phyloP scores from a whole-genome alignment of 2,797 vertebrate species.

The Delichon dasypus region DNA sequence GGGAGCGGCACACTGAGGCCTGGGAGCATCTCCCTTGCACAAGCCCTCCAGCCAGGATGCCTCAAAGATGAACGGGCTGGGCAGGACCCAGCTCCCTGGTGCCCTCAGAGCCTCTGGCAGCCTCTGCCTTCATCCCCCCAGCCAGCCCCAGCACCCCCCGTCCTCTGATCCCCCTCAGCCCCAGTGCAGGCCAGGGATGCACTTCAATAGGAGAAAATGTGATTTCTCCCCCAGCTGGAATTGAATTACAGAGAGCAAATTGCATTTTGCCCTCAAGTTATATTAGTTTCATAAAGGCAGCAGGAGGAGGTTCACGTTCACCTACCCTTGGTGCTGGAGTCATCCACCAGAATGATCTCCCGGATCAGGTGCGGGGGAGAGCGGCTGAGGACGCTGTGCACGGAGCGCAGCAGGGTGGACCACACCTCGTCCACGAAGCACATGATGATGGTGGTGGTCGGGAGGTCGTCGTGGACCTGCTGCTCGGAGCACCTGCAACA shows the following conservation, averaged over 20 bases:
- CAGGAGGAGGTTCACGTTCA: neutral
- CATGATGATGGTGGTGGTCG: slow-evolving; percentile 91
- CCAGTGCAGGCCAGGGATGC: rapidly evolving
- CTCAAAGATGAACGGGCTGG: rapidly evolving
- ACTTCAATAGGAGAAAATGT: neutral
- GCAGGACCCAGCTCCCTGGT: neutral
- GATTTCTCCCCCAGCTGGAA: neutral
- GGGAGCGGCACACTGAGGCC: neutral
- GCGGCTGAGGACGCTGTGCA: slow-evolving; percentile 93
- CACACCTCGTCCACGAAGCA: slow-evolving; percentile 98
- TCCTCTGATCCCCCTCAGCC: neutral
- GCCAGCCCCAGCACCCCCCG: neutral
- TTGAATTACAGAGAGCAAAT: neutral
- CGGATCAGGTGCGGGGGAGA: slow-evolving; percentile 88
- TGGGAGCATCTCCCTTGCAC: rapidly evolving
- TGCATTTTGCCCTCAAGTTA: neutral
- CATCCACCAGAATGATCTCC: slow-evolving; percentile 94
- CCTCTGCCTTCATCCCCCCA: neutral
- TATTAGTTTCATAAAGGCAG: neutral
- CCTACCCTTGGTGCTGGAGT: slow-evolving; percentile 92
- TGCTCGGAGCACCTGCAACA: slow-evolving; percentile 82
- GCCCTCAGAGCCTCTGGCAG: neutral
- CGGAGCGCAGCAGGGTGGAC: slow-evolving; percentile 92
- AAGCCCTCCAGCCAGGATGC: rapidly evolving
- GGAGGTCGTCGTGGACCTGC: slow-evolving; percentile 85